Conservation (phyloP, 1,140 invertebrate genomes). For the Drosophila nikananu region DNA sequence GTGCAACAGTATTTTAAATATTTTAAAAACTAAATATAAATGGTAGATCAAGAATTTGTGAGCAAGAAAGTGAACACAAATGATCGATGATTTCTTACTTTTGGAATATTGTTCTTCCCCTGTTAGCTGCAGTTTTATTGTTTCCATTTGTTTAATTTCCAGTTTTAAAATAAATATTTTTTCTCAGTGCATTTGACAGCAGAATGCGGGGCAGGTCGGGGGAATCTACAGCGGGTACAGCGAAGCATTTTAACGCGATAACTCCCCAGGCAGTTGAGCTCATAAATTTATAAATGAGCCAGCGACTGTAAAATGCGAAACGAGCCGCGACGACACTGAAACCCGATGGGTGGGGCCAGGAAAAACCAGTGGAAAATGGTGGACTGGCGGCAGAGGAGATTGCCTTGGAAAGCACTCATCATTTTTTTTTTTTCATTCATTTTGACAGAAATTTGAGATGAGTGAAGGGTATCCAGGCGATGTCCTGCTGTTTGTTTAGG, state of each 20-base stretch:
- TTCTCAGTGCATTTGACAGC: slow-evolving; percentile 1
- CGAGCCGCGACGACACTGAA: slow-evolving; percentile 73
- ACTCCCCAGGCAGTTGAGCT: slow-evolving; percentile 82
- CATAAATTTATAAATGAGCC: slow-evolving; percentile 84
- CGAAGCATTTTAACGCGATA: slow-evolving; percentile 80
- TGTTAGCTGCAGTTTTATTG: not conserved
- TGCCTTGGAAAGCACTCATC: slow-evolving; percentile 75
- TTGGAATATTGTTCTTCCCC: not conserved
- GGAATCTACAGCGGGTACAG: slow-evolving; percentile 20
- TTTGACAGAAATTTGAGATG: slow-evolving; percentile 42
- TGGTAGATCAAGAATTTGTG: not conserved
- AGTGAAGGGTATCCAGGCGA: slow-evolving; percentile 35
- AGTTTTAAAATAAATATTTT: not conserved
- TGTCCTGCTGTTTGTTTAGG: slow-evolving; percentile 26
- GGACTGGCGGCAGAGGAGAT: slow-evolving; percentile 15
- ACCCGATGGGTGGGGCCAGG: slow-evolving; percentile 16
- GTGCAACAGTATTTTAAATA: not conserved
- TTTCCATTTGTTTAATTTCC: not conserved
- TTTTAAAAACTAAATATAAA: not conserved
- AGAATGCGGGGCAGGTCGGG: not conserved
- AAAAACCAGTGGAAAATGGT: slow-evolving; percentile 41
- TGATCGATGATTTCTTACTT: not conserved
- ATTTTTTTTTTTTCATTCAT: slow-evolving; percentile 57
- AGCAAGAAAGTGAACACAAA: not conserved
- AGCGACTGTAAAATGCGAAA: slow-evolving; percentile 80